Conservation (phyloP, 2,113 vertebrate genomes). For the Psettodes erumei region DNA sequence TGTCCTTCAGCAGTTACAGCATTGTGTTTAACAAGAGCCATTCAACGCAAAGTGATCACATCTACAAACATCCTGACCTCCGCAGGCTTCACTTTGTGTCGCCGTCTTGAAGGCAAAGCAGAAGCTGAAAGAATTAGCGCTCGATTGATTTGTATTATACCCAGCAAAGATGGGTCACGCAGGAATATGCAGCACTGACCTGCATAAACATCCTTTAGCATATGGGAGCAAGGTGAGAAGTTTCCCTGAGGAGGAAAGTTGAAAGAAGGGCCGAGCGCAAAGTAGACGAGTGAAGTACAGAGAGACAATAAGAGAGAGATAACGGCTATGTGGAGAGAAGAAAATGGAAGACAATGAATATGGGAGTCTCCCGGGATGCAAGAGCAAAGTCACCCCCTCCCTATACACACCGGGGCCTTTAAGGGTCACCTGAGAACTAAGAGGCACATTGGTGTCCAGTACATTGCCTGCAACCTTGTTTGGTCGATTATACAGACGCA, state of each 20-base stretch:
- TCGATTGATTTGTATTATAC: conserved; percentile 53
- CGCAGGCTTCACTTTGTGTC: conserved; percentile 12
- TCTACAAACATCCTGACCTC: conserved; percentile 28
- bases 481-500: conserved; percentile 67
- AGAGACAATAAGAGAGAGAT: conserved; percentile 59
- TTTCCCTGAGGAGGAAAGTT: conserved; percentile 60
- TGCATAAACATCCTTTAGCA: conserved; percentile 18
- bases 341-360: conserved; percentile 63
- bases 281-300: conserved; percentile 51
- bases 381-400: conserved; percentile 71
- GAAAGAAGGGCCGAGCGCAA: conserved; percentile 51
- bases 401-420: conserved; percentile 46
- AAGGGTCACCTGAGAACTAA: conserved; percentile 68
- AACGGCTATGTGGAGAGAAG: conserved; percentile 39
- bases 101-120: conserved; percentile 24
- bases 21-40: conserved; percentile 14
- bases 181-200: conserved; percentile 27
- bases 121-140: conserved; percentile 14
- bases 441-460: conserved; percentile 49
- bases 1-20: conserved; percentile 9
- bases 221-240: conserved; percentile 53
- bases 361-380: conserved; percentile 56
- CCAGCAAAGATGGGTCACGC: conserved; percentile 25
- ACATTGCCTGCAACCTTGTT: conserved; percentile 52
- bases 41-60: conserved; percentile 32